Conservation (phyloP, 2,888 invertebrate species). For the Dynastes hyllus region DNA sequence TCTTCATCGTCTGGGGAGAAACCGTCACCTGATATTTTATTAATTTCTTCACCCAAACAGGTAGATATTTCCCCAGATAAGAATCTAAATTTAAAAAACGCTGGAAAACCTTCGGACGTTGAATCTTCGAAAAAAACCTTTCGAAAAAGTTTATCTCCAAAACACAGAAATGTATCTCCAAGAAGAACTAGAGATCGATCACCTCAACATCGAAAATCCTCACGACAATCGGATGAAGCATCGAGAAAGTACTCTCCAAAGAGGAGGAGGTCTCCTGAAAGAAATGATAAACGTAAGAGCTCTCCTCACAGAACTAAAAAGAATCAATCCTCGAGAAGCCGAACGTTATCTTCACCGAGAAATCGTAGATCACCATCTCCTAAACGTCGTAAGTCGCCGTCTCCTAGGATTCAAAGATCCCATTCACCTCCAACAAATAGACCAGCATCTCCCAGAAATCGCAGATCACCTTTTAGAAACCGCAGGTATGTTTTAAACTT, state of each 20-base stretch:
- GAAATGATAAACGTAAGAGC: constrained; percentile 27
- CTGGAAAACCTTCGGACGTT: constrained; percentile 55
- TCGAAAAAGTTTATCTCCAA: constrained; percentile 44
- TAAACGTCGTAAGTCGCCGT: constrained; percentile 17
- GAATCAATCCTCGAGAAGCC: constrained; percentile 37
- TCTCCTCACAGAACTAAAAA: constrained; percentile 42
- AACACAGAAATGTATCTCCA: constrained; percentile 42
- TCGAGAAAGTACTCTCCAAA: neutral
- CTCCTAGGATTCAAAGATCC: constrained; percentile 42
- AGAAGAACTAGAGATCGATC: constrained; percentile 22
- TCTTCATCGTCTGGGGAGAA: neutral
- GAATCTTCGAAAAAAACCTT: constrained; percentile 50
- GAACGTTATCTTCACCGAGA: constrained; percentile 47
- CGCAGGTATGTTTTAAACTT: constrained; percentile 19
- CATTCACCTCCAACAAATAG: constrained; percentile 19
- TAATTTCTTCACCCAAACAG: constrained; percentile 30
- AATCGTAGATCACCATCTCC: constrained; percentile 45
- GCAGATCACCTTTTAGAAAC: constrained; percentile 29
- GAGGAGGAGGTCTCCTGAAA: constrained; percentile 15
- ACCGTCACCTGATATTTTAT: neutral
- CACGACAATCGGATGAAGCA: neutral
- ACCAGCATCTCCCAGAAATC: constrained; percentile 14
- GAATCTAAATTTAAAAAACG: constrained; percentile 47
- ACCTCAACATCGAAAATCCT: constrained; percentile 8
- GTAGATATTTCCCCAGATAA: constrained; percentile 7